A percentile compares a stretch with the other conserved stretches of the same genome.
These are phyloP conservation scores for Drosophila neotestacea DNA, from an alignment of 2,888 invertebrate species.

Conservation along the genomic window DNA sequence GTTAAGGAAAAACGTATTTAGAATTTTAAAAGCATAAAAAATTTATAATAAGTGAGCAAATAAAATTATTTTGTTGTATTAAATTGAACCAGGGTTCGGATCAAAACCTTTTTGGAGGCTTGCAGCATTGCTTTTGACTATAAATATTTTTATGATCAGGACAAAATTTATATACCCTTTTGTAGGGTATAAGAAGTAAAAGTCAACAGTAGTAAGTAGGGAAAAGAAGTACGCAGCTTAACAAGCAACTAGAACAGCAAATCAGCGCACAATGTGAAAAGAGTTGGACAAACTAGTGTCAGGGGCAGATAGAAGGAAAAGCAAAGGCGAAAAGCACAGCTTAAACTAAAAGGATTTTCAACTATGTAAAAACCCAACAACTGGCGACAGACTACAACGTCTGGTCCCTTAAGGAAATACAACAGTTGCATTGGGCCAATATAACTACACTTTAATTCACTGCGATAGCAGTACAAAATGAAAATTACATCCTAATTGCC, in stretches of 20 bases:
- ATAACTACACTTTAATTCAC: slow-evolving; percentile 10
- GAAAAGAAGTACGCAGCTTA: slow-evolving; percentile 72
- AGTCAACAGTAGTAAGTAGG: slow-evolving; percentile 72
- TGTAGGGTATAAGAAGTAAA: slow-evolving; percentile 43
- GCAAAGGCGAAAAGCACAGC: slow-evolving; percentile 36
- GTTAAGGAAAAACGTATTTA: no score
- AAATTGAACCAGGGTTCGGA: no score
- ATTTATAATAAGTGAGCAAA: no score
- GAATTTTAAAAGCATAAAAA: no score
- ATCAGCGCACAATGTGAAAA: slow-evolving; percentile 73
- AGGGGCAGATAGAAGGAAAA: slow-evolving; percentile 16
- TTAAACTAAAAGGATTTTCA: slow-evolving; percentile 60
- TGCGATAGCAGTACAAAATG: neutral
- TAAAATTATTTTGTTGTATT: no score
- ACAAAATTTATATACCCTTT: neutral
- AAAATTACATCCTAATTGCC: slow-evolving; percentile 1
- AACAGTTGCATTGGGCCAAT: slow-evolving; percentile 13
- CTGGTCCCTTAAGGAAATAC: slow-evolving; percentile 8
- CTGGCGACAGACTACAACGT: slow-evolving; percentile 18
- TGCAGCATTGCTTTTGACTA: no score
- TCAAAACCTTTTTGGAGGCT: no score
- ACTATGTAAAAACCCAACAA: slow-evolving; percentile 18
- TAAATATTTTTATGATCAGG: no score
- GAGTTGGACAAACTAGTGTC: slow-evolving; percentile 52
- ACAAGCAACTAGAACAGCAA: slow-evolving; percentile 71